phyloP scores from a whole-genome alignment of 2,113 vertebrate genomes.

The Scolopax mira region DNA sequence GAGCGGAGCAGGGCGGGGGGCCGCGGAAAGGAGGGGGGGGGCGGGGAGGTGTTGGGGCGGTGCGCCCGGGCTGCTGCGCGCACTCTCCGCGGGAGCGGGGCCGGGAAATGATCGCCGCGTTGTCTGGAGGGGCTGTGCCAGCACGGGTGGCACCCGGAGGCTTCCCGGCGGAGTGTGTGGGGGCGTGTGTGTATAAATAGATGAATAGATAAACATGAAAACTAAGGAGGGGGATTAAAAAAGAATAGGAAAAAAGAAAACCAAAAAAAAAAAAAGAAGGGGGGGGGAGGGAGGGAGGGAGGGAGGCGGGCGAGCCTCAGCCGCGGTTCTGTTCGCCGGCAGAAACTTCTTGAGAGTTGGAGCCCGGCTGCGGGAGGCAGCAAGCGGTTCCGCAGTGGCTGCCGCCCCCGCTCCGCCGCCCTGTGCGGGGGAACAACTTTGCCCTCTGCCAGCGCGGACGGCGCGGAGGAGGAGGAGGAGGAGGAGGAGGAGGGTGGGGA shows the following conservation, averaged over 20 bases:
- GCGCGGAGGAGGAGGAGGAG: not conserved
- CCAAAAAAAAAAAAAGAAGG: no score
- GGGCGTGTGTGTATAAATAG: not conserved
- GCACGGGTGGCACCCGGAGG: not conserved
- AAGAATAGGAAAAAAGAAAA: no score
- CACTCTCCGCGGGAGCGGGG: not conserved
- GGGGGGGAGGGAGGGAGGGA: no score
- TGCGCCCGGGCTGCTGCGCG: not conserved
- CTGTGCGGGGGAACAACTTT: not conserved
- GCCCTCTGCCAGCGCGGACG: not conserved
- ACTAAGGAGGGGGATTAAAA: not conserved
- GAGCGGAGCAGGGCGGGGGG: not conserved
- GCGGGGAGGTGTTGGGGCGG: no score
- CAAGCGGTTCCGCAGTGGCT: not conserved
- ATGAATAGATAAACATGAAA: not conserved
- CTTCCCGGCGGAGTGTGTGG: not conserved
- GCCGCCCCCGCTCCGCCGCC: not conserved
- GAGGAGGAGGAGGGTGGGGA: not conserved
- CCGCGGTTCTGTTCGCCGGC: not conserved
- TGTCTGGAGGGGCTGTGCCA: not conserved
- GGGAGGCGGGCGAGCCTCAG: not conserved
- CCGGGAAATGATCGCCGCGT: not conserved
- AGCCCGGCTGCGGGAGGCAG: not conserved
- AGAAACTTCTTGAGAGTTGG: conserved; percentile 74
- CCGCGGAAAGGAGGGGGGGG: no score